These are phyloP conservation scores for Meliscaeva auricollis DNA, from an alignment of 2,888 invertebrate genomes.

Conservation along the genomic window DNA sequence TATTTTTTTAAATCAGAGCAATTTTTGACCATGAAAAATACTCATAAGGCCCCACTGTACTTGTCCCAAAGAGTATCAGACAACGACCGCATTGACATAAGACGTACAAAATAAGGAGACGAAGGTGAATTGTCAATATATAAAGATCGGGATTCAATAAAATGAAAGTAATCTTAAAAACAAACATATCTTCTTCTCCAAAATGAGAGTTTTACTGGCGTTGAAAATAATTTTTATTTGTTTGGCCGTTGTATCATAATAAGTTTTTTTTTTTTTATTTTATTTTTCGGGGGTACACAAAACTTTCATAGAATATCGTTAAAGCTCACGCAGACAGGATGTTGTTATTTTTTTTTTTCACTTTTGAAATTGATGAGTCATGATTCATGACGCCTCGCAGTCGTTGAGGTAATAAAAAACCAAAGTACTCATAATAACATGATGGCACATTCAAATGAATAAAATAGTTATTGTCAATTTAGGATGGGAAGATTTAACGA, in stretches of 20 bases:
- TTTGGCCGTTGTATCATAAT: constrained; percentile 41
- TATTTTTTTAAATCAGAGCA: too few species aligned
- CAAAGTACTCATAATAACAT: constrained; percentile 9
- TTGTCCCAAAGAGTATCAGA: not conserved
- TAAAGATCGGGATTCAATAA: constrained; percentile 41
- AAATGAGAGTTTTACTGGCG: constrained; percentile 50
- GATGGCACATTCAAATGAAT: constrained; percentile 32
- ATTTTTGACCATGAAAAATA: not conserved
- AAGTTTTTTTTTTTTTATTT: constrained; percentile 14
- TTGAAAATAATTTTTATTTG: constrained; percentile 60
- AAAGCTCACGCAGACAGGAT: constrained; percentile 15
- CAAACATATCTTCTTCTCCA: constrained; percentile 34
- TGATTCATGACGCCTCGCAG: constrained; percentile 1
- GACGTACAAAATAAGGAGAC: not conserved
- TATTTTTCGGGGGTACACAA: not conserved
- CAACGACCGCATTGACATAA: not conserved
- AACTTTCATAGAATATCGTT: not conserved
- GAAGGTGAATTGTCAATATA: constrained; percentile 61
- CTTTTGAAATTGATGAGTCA: constrained; percentile 31
- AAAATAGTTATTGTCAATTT: constrained; percentile 18
- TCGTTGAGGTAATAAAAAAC: constrained; percentile 19
- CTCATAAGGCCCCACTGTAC: not conserved
- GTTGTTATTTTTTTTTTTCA: not conserved
- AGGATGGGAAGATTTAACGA: not conserved
- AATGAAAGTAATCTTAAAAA: constrained; percentile 61